Base-by-base conservation (phyloP, 2,797 vertebrate genomes). In the Microchirus variegatus region DNA sequence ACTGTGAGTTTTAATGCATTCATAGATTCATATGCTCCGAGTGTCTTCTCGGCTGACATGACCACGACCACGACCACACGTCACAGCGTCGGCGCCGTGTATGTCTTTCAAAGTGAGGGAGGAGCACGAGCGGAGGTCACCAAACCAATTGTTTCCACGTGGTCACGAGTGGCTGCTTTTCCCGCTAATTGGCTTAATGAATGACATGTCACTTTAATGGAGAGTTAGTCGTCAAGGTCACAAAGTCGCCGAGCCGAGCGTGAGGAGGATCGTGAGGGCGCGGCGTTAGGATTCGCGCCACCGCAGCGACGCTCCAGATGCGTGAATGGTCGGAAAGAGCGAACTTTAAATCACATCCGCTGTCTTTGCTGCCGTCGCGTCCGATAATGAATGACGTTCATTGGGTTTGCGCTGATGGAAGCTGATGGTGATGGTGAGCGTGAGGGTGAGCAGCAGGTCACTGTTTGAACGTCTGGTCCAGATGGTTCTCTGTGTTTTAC, bases 121-220 rank as follows among this genome's bases (percentile, higher is more conserved):
- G 31, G 31, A 59, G 47, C 54, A 55, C 12, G 38, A 38, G 2
- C 11, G 3, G 50, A 36, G 80, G 77, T 71, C 63, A 59, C 38
- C 6, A 56, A 74, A 86, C 75, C 77, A 68, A 53, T 75, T 36
- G 75, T 66, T 70, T 69, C 41, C 58, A 59, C 70, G 59, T 10
- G 17, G 49, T 63, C 45, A 53, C 0, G 5, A 77, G 70, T 59
- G 40, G 2, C 66, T 49, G 46, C 62, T 56, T 72, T 57, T 31
- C 31, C 31, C 54, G 48, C 49, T 75, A 76, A 42, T 70, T 74
- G 71, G 82, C 77, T 31, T 75, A 77, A 86, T 83, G 61, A 77
- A 82, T 53, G 19, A 5, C 46, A 2, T 44, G 51, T 26, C 16
- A 53, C 59, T 56, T 64, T 71, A 73, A 73, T 59, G 46, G 63